Percentiles rank a stretch among this genome's conserved stretches.
These are phyloP conservation scores for Sinella curviseta DNA, from an alignment of 1,140 invertebrate species.

Conservation along the genomic window DNA sequence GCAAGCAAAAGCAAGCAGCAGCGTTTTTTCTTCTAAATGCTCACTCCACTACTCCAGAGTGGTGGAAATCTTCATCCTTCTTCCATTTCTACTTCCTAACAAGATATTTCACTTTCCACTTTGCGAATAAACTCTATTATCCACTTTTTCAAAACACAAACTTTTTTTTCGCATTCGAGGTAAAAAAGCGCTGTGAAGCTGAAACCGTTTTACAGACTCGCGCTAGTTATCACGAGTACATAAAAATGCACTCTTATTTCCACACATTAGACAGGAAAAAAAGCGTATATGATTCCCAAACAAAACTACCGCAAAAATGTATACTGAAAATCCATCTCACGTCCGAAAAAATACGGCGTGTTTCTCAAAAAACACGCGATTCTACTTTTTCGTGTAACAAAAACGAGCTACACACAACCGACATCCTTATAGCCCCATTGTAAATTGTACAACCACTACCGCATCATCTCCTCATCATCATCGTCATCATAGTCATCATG, in stretches of 20 bases:
- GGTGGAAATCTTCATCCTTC: too few relatives aligned
- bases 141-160: neutral
- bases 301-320: neutral
- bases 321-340: neutral
- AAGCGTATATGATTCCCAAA: too few relatives aligned
- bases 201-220: neutral
- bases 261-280: neutral
- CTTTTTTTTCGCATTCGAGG: neutral
- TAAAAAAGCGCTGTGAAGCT: neutral
- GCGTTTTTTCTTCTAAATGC: too few relatives aligned
- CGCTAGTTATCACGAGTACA: neutral
- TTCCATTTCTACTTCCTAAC: neutral
- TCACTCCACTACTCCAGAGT: too few relatives aligned
- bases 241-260: neutral
- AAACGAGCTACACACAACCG: too few relatives aligned
- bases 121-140: neutral
- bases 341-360: neutral
- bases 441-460: too few relatives aligned
- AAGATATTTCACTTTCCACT: constrained; percentile 1
- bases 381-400: too few relatives aligned
- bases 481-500: too few relatives aligned
- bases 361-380: neutral
- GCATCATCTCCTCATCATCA: neutral
- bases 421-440: too few relatives aligned
- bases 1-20: neutral